A percentile compares a stretch with the other conserved stretches of the same genome.
phyloP scores from a whole-genome alignment of 2,888 invertebrate species.

The Acanthosepion lycidas region DNA sequence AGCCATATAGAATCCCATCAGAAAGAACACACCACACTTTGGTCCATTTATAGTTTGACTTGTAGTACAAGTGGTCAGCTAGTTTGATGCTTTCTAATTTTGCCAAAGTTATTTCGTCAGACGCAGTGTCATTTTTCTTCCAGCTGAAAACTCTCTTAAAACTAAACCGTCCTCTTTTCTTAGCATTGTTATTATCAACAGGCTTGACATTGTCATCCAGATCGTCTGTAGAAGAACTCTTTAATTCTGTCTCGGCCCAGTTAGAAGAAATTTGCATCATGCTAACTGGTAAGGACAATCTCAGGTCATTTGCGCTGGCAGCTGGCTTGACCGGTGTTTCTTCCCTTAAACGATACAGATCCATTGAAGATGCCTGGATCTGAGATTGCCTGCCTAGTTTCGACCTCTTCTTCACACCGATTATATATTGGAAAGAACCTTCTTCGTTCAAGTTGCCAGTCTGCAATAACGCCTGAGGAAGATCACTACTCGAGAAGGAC shows the following conservation, averaged over 20 bases:
- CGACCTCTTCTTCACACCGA: not conserved
- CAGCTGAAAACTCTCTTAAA: not conserved
- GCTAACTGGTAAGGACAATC: not conserved
- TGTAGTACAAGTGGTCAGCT: not conserved
- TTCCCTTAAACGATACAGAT: not conserved
- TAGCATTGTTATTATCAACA: not conserved
- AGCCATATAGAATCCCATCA: not conserved
- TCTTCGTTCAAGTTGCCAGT: not conserved
- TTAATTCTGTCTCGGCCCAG: not conserved
- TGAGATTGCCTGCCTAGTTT: not conserved
- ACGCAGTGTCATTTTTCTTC: not conserved
- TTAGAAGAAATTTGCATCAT: not conserved
- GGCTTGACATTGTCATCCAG: not conserved
- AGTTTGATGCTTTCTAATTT: not conserved
- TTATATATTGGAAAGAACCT: not conserved
- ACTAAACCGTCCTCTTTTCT: not conserved
- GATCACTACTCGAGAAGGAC: not conserved
- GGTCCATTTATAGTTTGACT: not conserved
- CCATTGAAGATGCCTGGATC: not conserved
- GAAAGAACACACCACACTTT: not conserved
- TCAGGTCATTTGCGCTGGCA: not conserved
- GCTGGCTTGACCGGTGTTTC: not conserved
- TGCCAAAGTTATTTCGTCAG: not conserved
- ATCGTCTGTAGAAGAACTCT: not conserved
- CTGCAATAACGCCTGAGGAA: not conserved